Conservation (phyloP, 2,797 vertebrate genomes). For the Heteromormyrus szaboi region DNA sequence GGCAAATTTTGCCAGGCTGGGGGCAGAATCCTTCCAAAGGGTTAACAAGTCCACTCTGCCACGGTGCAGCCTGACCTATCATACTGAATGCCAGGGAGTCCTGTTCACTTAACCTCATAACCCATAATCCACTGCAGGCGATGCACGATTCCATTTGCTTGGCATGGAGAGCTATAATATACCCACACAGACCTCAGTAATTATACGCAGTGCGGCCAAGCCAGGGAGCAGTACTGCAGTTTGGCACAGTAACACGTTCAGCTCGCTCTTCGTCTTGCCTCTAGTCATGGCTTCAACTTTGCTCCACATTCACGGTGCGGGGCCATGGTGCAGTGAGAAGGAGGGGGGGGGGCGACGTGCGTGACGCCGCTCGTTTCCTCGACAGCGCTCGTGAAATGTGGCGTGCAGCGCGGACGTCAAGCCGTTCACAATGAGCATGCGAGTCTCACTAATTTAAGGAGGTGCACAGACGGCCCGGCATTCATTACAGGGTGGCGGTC, state of each 20-base stretch:
- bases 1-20: neutral
- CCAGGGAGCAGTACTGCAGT: neutral
- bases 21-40: neutral
- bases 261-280: neutral
- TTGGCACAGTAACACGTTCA: neutral
- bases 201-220: slow-evolving; percentile 2
- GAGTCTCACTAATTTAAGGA: neutral
- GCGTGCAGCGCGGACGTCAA: neutral
- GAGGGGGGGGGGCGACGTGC: neutral
- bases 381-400: slow-evolving; percentile 10
- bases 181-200: slow-evolving; percentile 16
- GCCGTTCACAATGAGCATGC: neutral
- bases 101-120: slow-evolving; percentile 22
- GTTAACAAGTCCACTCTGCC: neutral
- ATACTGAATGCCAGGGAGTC: neutral
- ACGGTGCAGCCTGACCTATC: neutral
- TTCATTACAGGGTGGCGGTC: neutral
- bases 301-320: slow-evolving; percentile 1
- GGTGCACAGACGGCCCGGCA: neutral
- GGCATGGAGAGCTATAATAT: slow-evolving; percentile 25
- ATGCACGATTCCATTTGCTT: slow-evolving; percentile 13
- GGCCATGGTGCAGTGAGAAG: neutral
- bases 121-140: slow-evolving; percentile 25
- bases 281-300: slow-evolving; percentile 15
- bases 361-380: slow-evolving; percentile 5